Base-by-base conservation (phyloP, 2,888 invertebrate species). In the Apotomis betuletana region DNA sequence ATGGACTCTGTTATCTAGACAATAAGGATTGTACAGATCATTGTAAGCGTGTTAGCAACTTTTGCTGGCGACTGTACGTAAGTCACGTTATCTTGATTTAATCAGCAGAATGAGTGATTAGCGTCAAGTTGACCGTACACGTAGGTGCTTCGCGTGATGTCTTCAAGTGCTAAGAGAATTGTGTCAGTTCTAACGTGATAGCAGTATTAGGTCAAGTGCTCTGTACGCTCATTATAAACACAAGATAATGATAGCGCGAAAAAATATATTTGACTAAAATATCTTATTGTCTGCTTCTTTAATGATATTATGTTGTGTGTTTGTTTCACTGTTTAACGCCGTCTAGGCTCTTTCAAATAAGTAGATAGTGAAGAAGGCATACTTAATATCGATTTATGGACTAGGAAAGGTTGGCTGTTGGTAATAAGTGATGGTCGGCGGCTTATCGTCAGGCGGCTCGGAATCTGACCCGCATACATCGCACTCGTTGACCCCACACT, bases 401-500 rank as follows among this genome's bases (percentile, higher is more conserved):
- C 75, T 76, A 75, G 70, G 71, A 67, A 58, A 71, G 44, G 61
- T 61, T 15, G 67, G 68, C 62, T 72, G 70, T 70, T 62, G 75
- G 57, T 87, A 88, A 88, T 91, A 91, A 87, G 87, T 87, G 75
- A 92, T 89, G 78, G 86, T 87, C 62, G 87, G 74, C 15, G 87
- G 83, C 83, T 92, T 92, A 79, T 92, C 90, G 71, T 92, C 92
- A 46, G 90, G 87, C 41, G 84, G 82, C 61, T 93, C 93, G 12
- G 92, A 92, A 41, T 92, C 92, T 44, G 92, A 92, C 78, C 85
- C 91, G 84, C 93, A 93, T 74, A 91, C 87, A 78, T 96, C 96
- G 85, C 97, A 97, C 93, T 97, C 96, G 83, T 95, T 95, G 77
- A 96, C 95, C 15, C 96, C 96, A 81, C 98, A 97, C 80, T 96